Evolutionary conservation across 2,888 invertebrate species (phyloP).

Genomic region (Lydus trimaculatus): DNA sequence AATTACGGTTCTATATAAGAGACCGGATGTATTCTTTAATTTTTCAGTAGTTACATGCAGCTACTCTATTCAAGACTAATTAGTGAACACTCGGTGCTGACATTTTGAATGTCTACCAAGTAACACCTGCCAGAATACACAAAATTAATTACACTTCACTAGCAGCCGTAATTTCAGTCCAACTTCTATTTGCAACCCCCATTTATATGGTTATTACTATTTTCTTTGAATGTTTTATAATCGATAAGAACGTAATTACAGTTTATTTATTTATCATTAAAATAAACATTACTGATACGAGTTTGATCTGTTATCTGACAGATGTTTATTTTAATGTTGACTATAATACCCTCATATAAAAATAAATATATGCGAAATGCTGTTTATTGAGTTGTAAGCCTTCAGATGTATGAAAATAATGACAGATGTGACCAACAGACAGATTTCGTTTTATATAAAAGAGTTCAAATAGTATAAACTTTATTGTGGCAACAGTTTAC

Average conservation of each 20-base stretch:
- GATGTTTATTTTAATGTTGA: conserved; percentile 24
- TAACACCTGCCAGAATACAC: conserved; percentile 40
- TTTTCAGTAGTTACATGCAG: conserved; percentile 35
- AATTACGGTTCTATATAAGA: background rate
- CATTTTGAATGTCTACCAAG: conserved; percentile 37
- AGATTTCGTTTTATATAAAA: conserved; percentile 22
- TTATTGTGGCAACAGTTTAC: too few species aligned
- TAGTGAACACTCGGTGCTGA: conserved; percentile 44
- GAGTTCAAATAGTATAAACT: too few species aligned
- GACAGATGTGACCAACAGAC: conserved; percentile 30
- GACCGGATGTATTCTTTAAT: conserved; percentile 34
- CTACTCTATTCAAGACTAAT: conserved; percentile 40
- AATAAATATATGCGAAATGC: conserved; percentile 32
- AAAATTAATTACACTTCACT: conserved; percentile 38
- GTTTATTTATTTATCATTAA: conserved; percentile 18
- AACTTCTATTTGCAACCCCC: conserved; percentile 10
- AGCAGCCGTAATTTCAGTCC: conserved; percentile 20
- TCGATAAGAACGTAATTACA: too few species aligned
- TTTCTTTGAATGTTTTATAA: too few species aligned
- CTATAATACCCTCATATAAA: background rate
- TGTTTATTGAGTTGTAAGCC: conserved; percentile 32
- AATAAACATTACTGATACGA: conserved; percentile 12
- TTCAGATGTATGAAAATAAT: conserved; percentile 30
- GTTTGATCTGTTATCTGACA: conserved; percentile 16
- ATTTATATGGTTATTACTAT: too few species aligned